A percentile compares a stretch with the other conserved stretches of the same genome.
These are phyloP conservation scores for Bibio marci DNA, from an alignment of 2,888 invertebrate species.

Conservation along the genomic window DNA sequence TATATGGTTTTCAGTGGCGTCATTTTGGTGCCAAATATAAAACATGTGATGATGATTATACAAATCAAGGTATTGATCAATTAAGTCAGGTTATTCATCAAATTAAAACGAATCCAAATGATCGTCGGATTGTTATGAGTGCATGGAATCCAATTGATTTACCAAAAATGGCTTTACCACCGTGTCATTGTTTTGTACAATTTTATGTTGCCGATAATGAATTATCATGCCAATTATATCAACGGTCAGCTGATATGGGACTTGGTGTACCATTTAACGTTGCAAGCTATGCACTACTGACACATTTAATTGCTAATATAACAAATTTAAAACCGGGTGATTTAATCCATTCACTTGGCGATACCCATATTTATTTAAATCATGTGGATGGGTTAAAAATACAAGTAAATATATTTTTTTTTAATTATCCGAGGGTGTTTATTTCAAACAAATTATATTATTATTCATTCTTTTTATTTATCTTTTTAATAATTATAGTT, in stretches of 20 bases:
- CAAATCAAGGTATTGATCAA: conserved; percentile 78
- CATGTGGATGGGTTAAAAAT: conserved; percentile 69
- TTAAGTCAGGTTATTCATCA: conserved; percentile 61
- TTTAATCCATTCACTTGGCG: conserved; percentile 87
- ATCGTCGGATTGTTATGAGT: conserved; percentile 78
- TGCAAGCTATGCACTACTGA: conserved; percentile 86
- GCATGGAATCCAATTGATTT: conserved; percentile 91
- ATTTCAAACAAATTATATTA: background rate
- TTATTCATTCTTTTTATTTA: background rate
- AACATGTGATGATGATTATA: conserved; percentile 67
- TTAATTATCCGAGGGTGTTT: background rate
- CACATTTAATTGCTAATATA: conserved; percentile 90
- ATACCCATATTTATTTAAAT: conserved; percentile 86
- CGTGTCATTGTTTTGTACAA: conserved; percentile 89
- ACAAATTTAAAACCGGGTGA: conserved; percentile 86
- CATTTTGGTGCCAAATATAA: conserved; percentile 88
- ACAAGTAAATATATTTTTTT: conserved; percentile 36
- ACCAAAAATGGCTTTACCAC: conserved; percentile 85
- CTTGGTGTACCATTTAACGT: conserved; percentile 98
- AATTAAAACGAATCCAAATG: conserved; percentile 64
- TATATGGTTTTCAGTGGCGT: conserved; percentile 98
- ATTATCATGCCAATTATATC: conserved; percentile 84
- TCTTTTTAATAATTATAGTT: too few species aligned
- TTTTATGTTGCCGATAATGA: conserved; percentile 77
- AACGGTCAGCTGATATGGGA: conserved; percentile 95